Conservation (phyloP, 2,888 invertebrate species). For the Sicus ferrugineus region DNA sequence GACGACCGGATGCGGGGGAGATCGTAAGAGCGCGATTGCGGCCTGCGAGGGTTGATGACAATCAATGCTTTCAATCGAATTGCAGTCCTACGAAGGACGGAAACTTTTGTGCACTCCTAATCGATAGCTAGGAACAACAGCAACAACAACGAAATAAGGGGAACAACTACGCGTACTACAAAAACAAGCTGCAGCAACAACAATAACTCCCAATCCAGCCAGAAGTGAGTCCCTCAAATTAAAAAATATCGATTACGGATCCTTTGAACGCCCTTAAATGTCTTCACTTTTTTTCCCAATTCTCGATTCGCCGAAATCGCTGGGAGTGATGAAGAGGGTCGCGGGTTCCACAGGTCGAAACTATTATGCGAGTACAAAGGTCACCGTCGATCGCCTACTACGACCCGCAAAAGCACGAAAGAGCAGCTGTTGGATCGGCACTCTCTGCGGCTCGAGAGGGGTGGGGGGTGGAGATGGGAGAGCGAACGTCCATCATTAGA, state of each 20-base stretch:
- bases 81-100: neutral
- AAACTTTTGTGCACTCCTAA: slow-evolving; percentile 4
- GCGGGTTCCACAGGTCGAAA: too few species aligned
- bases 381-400: neutral
- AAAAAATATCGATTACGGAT: slow-evolving; percentile 25
- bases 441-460: too few species aligned
- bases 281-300: neutral
- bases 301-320: neutral
- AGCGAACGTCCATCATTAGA: too few species aligned
- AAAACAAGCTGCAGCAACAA: neutral
- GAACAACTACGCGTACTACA: neutral
- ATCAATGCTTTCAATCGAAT: neutral
- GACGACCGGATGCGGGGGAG: slow-evolving; percentile 17
- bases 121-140: too few species aligned
- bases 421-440: too few species aligned
- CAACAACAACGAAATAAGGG: too few species aligned
- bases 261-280: neutral
- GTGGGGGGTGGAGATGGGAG: too few species aligned
- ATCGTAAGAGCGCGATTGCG: slow-evolving; percentile 7
- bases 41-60: neutral
- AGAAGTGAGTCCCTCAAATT: neutral
- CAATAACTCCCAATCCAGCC: neutral
- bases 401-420: too few species aligned
- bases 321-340: too few species aligned
- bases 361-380: too few species aligned